A percentile compares a stretch with the other conserved stretches of the same genome.
phyloP scores from a whole-genome alignment of 2,113 vertebrate species.

The Myrmophylax atrothorax region DNA sequence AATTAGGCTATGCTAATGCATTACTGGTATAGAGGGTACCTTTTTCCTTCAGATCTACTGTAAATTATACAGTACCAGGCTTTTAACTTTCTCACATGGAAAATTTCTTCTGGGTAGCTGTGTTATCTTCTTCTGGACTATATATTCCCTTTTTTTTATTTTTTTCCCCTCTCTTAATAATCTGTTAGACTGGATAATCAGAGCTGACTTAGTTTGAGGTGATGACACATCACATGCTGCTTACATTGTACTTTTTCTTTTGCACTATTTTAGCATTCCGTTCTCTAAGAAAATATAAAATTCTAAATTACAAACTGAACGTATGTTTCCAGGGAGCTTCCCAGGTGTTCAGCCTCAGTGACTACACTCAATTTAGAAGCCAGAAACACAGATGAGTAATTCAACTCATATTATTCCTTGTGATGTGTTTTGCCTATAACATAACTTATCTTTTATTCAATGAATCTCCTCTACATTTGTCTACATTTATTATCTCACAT shows the following conservation, averaged over 20 bases:
- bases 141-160: not conserved
- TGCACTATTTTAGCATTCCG: not conserved
- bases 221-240: not conserved
- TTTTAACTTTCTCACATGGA: not conserved
- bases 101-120: not conserved
- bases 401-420: not conserved
- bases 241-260: not conserved
- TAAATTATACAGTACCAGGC: not conserved
- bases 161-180: not conserved
- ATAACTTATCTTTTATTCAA: not conserved
- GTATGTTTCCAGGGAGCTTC: not conserved
- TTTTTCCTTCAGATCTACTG: not conserved
- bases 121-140: not conserved
- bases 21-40: not conserved
- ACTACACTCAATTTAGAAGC: not conserved
- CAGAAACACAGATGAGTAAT: not conserved
- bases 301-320: not conserved
- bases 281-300: not conserved
- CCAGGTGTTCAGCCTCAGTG: not conserved
- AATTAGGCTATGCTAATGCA: not conserved
- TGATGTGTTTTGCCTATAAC: not conserved
- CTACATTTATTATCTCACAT: not conserved
- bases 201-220: not conserved
- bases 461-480: not conserved
- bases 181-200: not conserved